phyloP scores from a whole-genome alignment of 2,797 vertebrate genomes.

The Rhincodon typus region DNA sequence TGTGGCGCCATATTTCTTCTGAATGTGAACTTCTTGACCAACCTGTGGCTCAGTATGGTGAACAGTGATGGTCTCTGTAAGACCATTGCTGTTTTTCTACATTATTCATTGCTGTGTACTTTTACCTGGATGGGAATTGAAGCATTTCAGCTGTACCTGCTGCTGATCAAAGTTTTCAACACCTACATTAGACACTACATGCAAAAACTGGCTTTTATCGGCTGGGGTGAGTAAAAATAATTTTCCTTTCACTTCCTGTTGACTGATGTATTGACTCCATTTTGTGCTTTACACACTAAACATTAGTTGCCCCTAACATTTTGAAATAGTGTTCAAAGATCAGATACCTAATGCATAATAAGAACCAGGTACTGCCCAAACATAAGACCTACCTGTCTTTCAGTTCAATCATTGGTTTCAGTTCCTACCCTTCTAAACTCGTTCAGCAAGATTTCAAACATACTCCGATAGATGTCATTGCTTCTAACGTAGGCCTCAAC shows the following conservation, averaged over 20 bases:
- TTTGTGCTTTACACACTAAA: not conserved
- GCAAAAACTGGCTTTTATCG: constrained; percentile 62
- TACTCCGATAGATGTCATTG: not conserved
- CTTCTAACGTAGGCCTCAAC: too few species aligned
- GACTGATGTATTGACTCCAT: not conserved
- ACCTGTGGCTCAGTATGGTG: not conserved
- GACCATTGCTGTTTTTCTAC: constrained; percentile 55
- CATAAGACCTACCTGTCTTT: not conserved
- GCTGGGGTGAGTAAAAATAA: constrained; percentile 67
- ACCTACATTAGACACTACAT: constrained; percentile 65
- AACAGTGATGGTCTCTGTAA: constrained; percentile 46
- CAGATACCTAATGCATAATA: not conserved
- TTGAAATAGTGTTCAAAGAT: not conserved
- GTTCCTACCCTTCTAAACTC: not conserved
- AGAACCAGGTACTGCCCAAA: not conserved
- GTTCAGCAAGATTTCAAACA: not conserved
- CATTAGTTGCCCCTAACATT: not conserved
- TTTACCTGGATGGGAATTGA: constrained; percentile 77
- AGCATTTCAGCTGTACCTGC: constrained; percentile 70
- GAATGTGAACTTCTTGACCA: constrained; percentile 53
- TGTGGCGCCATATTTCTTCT: constrained; percentile 51
- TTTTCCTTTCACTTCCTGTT: not conserved
- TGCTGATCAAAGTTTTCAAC: constrained; percentile 70
- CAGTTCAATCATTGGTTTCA: not conserved
- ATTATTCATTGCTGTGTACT: constrained; percentile 68